A percentile compares a stretch with the other conserved stretches of the same genome.
These are phyloP conservation scores for Pseudonaja textilis DNA, from an alignment of 2,113 vertebrate genomes.

Conservation along the genomic window DNA sequence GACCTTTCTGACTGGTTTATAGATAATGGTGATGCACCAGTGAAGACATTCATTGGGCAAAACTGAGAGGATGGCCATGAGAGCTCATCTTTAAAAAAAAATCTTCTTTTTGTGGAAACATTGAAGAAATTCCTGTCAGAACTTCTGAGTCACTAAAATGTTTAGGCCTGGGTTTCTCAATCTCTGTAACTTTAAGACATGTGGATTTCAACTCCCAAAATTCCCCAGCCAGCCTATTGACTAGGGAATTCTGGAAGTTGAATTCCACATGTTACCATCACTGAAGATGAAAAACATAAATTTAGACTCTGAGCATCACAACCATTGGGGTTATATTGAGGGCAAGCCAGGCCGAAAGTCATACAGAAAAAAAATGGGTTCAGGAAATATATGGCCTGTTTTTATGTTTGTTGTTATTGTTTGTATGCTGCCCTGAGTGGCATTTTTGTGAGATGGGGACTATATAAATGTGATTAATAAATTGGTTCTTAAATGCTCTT, in stretches of 20 bases:
- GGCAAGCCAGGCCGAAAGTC: background rate
- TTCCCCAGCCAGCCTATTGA: background rate
- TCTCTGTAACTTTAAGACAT: background rate
- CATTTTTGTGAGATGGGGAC: background rate
- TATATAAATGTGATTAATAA: background rate
- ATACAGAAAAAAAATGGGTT: background rate
- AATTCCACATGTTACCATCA: background rate
- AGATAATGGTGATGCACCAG: constrained; percentile 61
- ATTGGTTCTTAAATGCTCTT: background rate
- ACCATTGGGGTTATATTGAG: background rate
- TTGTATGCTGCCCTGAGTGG: background rate
- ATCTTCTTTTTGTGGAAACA: background rate
- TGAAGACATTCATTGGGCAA: constrained; percentile 54
- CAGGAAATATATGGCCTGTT: background rate
- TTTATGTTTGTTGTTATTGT: background rate
- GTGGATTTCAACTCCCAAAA: background rate
- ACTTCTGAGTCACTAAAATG: background rate
- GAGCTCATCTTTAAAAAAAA: background rate
- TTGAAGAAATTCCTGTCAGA: background rate
- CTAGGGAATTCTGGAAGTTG: background rate
- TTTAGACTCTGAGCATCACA: background rate
- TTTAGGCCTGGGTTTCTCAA: background rate
- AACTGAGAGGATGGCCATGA: background rate
- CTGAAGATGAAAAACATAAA: background rate
- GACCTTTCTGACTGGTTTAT: constrained; percentile 58